phyloP scores from a whole-genome alignment of 2,113 vertebrate species.

The Sus scrofa region T2T-Sscrofa CM000824.6:115922001-115922500 shows the following conservation, averaged over 20 bases:
- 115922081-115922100: neutral
- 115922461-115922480: neutral
- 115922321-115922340: neutral
- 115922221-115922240: neutral
- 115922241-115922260: neutral
- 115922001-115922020: neutral
- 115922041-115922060: neutral
- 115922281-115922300: neutral
- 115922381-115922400: neutral
- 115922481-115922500: neutral
- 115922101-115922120: neutral
- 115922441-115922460: neutral
- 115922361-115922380: neutral
- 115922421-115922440: too few species aligned
- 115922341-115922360: neutral
- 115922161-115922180: neutral
- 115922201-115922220: neutral
- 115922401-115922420: neutral
- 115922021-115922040: neutral
- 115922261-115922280: neutral
- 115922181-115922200: neutral
- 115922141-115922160: neutral
- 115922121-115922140: neutral
- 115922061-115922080: neutral
- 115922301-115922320: slow-evolving; percentile 13